A percentile compares a stretch with the other conserved stretches of the same genome.
phyloP scores from a whole-genome alignment of 1,140 invertebrate species.

The Neodiprion virginianus region DNA sequence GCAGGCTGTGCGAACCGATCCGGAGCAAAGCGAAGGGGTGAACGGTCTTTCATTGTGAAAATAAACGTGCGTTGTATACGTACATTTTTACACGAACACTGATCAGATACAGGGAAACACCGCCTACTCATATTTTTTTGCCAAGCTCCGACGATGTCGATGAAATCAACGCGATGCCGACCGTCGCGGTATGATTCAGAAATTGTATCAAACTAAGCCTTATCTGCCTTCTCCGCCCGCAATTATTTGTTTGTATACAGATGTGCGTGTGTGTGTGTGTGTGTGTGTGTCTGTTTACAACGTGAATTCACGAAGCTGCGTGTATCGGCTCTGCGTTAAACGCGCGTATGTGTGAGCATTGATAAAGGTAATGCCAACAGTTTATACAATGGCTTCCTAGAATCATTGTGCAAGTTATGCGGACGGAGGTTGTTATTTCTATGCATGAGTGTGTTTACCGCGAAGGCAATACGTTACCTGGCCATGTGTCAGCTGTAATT shows the following conservation, averaged over 20 bases:
- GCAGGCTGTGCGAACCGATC: neutral
- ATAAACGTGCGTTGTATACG: neutral
- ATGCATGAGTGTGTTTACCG: no score
- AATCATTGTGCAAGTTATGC: neutral
- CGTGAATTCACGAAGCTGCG: no score
- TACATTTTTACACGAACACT: neutral
- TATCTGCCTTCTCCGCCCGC: no score
- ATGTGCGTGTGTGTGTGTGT: no score
- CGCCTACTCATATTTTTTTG: no score
- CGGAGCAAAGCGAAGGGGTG: neutral
- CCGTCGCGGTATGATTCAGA: no score
- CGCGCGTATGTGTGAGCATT: neutral
- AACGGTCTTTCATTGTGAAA: constrained; percentile 4
- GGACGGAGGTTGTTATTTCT: neutral
- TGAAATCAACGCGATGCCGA: no score
- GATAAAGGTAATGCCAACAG: constrained; percentile 1
- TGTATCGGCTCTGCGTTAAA: no score
- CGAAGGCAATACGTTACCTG: no score
- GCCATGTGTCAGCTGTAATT: neutral
- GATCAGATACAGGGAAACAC: neutral
- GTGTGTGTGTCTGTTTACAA: neutral
- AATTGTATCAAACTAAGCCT: no score
- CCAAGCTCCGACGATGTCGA: no score
- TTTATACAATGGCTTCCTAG: neutral
- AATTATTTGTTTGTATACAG: no score